Percentiles rank a stretch among this genome's conserved stretches.
These are phyloP conservation scores for Argynnis bischoffii DNA, from an alignment of 2,888 invertebrate species.

Conservation along the genomic window DNA sequence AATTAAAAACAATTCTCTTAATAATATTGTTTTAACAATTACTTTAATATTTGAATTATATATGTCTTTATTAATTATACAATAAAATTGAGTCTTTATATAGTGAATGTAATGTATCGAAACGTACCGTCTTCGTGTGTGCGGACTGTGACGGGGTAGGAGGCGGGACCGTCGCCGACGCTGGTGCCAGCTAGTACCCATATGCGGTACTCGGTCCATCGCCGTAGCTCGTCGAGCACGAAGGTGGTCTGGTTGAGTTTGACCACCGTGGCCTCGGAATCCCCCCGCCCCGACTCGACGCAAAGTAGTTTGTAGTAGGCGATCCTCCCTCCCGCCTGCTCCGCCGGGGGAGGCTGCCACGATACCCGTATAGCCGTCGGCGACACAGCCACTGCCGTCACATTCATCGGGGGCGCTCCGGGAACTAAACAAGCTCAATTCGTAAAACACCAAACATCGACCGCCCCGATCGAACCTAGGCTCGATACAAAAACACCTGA, in stretches of 20 bases:
- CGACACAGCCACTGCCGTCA: constrained; percentile 93
- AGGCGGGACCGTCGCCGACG: constrained; percentile 97
- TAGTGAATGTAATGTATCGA: constrained; percentile 41
- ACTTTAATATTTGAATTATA: too few relatives aligned
- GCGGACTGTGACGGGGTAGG: constrained; percentile 94
- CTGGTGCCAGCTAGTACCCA: constrained; percentile 98
- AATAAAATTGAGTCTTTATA: constrained; percentile 33
- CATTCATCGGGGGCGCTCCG: constrained; percentile 97
- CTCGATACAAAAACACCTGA: neutral
- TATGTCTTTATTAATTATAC: too few relatives aligned
- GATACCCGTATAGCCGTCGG: constrained; percentile 94
- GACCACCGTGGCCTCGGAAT: constrained; percentile 91
- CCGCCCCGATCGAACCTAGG: constrained; percentile 43
- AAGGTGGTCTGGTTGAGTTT: constrained; percentile 91
- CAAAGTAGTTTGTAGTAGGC: constrained; percentile 97
- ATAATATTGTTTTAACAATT: too few relatives aligned
- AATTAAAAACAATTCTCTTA: too few relatives aligned
- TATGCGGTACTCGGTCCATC: constrained; percentile 98
- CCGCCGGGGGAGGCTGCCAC: constrained; percentile 96
- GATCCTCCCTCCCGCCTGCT: constrained; percentile 95
- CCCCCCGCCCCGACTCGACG: constrained; percentile 92
- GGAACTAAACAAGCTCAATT: constrained; percentile 88
- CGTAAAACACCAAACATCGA: constrained; percentile 47
- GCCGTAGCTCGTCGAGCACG: constrained; percentile 93
- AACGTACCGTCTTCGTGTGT: constrained; percentile 99